A percentile compares a stretch with the other conserved stretches of the same genome.
phyloP scores from a whole-genome alignment of 2,113 vertebrate genomes.

The Tachycineta bicolor region DNA sequence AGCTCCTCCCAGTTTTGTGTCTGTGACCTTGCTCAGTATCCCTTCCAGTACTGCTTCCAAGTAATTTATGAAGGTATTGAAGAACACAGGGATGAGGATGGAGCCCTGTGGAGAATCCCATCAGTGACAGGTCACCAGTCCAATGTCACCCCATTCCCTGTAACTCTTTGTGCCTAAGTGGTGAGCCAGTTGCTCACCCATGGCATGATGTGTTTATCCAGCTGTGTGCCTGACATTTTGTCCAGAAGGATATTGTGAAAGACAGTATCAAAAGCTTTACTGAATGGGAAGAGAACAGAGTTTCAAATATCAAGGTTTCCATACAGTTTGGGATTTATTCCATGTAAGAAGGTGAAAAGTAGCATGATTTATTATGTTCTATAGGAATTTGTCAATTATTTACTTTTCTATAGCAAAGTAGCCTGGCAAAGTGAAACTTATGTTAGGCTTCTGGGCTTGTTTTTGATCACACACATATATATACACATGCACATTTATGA shows the following conservation, averaged over 20 bases:
- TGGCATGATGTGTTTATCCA: background rate
- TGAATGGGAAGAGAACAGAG: background rate
- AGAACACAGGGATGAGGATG: background rate
- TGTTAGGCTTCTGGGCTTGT: background rate
- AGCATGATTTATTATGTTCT: background rate
- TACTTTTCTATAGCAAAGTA: background rate
- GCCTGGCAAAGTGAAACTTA: background rate
- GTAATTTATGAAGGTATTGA: background rate
- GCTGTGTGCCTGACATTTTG: background rate
- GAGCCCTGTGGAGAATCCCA: background rate
- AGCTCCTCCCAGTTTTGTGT: background rate
- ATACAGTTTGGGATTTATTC: background rate
- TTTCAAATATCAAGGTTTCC: background rate
- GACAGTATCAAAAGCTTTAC: background rate
- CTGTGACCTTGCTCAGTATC: background rate
- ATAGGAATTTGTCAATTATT: background rate
- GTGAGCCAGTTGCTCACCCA: background rate
- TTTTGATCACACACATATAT: background rate
- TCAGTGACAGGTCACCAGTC: background rate
- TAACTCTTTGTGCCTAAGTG: background rate
- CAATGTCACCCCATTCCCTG: background rate
- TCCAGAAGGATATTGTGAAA: background rate
- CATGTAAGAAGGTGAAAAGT: background rate
- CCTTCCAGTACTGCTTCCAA: background rate
- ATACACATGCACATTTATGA: background rate